Base-by-base conservation (phyloP, 1,140 invertebrate species). In the Mya arenaria region DNA sequence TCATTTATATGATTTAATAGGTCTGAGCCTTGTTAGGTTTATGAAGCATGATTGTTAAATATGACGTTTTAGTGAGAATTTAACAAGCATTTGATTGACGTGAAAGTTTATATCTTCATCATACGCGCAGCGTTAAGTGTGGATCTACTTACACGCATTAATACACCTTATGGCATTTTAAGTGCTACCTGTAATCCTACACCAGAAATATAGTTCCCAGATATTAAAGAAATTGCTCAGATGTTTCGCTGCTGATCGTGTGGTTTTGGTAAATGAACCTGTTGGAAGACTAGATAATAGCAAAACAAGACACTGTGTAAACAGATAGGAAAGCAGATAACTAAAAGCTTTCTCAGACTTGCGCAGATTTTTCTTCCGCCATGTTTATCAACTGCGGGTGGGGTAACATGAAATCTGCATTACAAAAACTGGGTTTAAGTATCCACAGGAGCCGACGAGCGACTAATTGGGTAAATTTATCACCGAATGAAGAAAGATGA, bases 101-200 rank as follows among this genome's bases (percentile, higher is more conserved):
- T 52, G 17, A 23, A 8, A 52, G 48, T 52, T n/a, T n/a, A 52
- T 52, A 52, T 52, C 48, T 52, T 52, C 48, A 52, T 52, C 48
- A 52, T 52, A 52, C n/a, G 25, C 48, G 25, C 48, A 52, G 48
- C 48, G 48, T 17, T 23, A 52, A 52, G 48, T 23, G 48, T 52
- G 48, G 48, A 52, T 52, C 48, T 52, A 52, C 48, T 52, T 52
- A n/a, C 48, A 52, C 48, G 48, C 48, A 52, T 52, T 52, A 52
- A 52, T 52, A 52, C 48, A 23, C 25, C 25, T 52, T n/a, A 52
- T 52, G 48, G 48, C 48, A 52, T 52, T 52, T 52, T 52, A 52
- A 52, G 48, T 52, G 48, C 19, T 52, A 52, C 48, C 25, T 52
- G 48, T 52, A 52, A 52, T 10, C 48, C 48, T 52, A 52, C 48